Evolutionary conservation across 2,113 vertebrate genomes (phyloP), one percentile per base, ranked within the genome.

Genomic region (Carollia perspicillata): DNA sequence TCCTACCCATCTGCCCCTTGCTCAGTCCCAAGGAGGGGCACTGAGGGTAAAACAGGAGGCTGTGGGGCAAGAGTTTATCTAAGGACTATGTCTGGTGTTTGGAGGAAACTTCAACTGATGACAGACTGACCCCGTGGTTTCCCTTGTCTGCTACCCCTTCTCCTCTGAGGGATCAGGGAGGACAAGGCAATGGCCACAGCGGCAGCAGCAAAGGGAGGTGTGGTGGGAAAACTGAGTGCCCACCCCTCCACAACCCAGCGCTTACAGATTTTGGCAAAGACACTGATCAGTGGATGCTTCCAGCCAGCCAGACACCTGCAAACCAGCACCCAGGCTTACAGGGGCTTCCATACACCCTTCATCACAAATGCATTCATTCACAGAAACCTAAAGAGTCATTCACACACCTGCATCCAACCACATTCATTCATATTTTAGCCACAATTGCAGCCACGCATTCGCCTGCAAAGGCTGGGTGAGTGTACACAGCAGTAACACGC

Each of bases 381-480:
- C 53, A 96, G 96, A 97, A 95, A 91, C 84, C 47, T 60, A 91
- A 74, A 44, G 47, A 97, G 95, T 88, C 97, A 98, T 97, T 97
- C 96, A 96, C 33, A 63, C 96, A 96, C 95, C 96, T 98, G 96
- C 94, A 96, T 71, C 94, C 81, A 63, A 85, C 78, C 86, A 96
- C 78, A 80, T 84, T 93, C 97, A 97, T 97, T 98, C 96, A 97
- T 95, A 83, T 96, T 96, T 97, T 69, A 97, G 92, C 95, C 93
- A 85, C 87, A 96, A 89, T 58, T 90, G 90, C 78, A 95, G 88
- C 44, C 94, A 89, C 49, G 49, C 58, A 87, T 80, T 92, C 12
- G 16, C 33, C 65, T 94, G 80, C 68, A 93, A 91, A 97, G 58
- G 28, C 81, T 78, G 78, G 72, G 80, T 37, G 72, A 96, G 81